Percentiles rank a stretch among this genome's conserved stretches.
phyloP scores from a whole-genome alignment of 2,797 vertebrate genomes.

The Thamnophis elegans region DNA sequence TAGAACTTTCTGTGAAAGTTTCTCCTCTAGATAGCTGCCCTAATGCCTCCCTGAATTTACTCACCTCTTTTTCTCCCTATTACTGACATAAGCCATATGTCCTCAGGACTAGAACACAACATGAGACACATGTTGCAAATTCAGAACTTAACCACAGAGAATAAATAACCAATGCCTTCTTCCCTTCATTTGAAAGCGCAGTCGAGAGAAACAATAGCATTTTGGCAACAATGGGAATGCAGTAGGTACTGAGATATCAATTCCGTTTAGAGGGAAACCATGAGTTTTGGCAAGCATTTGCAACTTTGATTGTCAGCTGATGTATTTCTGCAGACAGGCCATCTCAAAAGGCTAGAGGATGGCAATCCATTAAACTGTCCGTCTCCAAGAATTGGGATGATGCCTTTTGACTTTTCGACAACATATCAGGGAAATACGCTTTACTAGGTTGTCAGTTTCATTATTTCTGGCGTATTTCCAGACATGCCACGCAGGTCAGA shows the following conservation, averaged over 20 bases:
- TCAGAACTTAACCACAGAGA: background rate
- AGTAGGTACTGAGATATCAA: constrained; percentile 30
- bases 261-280: constrained; percentile 8
- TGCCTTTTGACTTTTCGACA: constrained; percentile 49
- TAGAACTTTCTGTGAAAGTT: background rate
- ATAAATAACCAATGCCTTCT: background rate
- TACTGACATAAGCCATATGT: background rate
- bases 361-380: constrained; percentile 3
- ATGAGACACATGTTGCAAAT: background rate
- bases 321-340: background rate
- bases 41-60: background rate
- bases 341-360: background rate
- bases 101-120: background rate
- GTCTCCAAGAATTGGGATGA: constrained; percentile 38
- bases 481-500: constrained; percentile 44
- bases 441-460: constrained; percentile 45
- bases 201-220: background rate
- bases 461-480: constrained; percentile 54
- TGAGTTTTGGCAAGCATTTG: background rate
- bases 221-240: background rate
- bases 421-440: constrained; percentile 33
- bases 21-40: background rate
- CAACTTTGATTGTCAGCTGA: background rate
- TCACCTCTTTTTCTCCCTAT: background rate
- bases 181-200: background rate